phyloP scores from a whole-genome alignment of 2,888 invertebrate genomes.

The Apotomis turbidana region DNA sequence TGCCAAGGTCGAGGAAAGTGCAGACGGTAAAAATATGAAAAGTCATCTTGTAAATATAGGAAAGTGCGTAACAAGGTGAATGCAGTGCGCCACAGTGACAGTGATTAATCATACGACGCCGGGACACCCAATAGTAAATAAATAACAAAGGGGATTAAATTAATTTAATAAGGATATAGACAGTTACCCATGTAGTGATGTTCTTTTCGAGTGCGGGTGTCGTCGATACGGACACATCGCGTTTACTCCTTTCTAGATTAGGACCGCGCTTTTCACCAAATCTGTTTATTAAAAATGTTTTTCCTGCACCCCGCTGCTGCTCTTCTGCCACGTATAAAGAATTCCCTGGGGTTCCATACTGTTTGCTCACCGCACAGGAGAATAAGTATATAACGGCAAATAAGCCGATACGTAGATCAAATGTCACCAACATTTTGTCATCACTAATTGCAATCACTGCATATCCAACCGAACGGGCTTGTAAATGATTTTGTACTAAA shows the following conservation, averaged over 20 bases:
- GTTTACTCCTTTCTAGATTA: conserved; percentile 67
- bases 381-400: conserved; percentile 63
- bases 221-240: conserved; percentile 63
- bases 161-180: conserved; percentile 64
- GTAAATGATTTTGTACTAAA: conserved; percentile 39
- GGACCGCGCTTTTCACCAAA: conserved; percentile 50
- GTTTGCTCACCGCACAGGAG: conserved; percentile 59
- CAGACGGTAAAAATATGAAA: conserved; percentile 23
- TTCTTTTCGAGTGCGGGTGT: conserved; percentile 66
- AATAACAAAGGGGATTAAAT: conserved; percentile 60
- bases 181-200: conserved; percentile 79
- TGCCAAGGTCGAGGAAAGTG: conserved; percentile 31
- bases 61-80: conserved; percentile 51
- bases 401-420: conserved; percentile 65
- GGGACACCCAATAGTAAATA: conserved; percentile 49
- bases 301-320: conserved; percentile 51
- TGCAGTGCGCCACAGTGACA: conserved; percentile 46
- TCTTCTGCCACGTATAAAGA: conserved; percentile 72
- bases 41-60: conserved; percentile 54
- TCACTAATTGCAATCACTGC: conserved; percentile 66
- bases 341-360: conserved; percentile 61
- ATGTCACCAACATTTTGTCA: conserved; percentile 76
- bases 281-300: conserved; percentile 67
- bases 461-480: conserved; percentile 33
- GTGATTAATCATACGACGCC: conserved; percentile 52